Evolutionary conservation across 2,888 invertebrate species (phyloP).

Genomic region (Ichneumoninae sp.): DNA sequence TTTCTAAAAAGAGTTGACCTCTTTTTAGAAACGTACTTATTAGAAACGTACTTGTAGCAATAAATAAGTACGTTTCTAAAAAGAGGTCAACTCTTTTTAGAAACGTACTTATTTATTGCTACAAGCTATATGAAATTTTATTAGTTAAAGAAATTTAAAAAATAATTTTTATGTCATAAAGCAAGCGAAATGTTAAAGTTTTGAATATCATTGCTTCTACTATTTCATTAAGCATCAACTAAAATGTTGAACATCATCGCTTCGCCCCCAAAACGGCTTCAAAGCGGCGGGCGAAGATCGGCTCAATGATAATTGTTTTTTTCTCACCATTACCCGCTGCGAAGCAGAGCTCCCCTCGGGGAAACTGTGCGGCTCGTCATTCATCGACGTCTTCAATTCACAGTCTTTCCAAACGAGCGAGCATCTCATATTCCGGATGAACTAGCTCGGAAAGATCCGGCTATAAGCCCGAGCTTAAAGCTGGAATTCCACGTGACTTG

Average conservation of each 20-base stretch:
- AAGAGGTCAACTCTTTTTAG: no score
- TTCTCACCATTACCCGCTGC: neutral
- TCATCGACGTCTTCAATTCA: neutral
- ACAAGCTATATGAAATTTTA: no score
- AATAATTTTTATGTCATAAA: no score
- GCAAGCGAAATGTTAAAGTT: no score
- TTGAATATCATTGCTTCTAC: no score
- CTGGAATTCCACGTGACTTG: conserved; percentile 6
- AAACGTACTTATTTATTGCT: no score
- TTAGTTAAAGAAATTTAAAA: no score
- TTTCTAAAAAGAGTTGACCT: no score
- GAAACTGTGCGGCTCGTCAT: neutral
- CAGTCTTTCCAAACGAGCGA: conserved; percentile 9
- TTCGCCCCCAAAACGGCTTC: neutral
- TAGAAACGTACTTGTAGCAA: no score
- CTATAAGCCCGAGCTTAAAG: neutral
- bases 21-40: no score
- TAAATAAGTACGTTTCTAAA: no score
- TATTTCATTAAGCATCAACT: neutral
- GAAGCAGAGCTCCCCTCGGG: neutral
- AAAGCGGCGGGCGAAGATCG: neutral
- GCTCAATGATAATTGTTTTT: neutral
- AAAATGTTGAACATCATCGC: neutral
- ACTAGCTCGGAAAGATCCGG: neutral
- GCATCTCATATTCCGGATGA: neutral